phyloP scores from a whole-genome alignment of 1,140 invertebrate species.

The Daktulosphaira vitifoliae region DNA sequence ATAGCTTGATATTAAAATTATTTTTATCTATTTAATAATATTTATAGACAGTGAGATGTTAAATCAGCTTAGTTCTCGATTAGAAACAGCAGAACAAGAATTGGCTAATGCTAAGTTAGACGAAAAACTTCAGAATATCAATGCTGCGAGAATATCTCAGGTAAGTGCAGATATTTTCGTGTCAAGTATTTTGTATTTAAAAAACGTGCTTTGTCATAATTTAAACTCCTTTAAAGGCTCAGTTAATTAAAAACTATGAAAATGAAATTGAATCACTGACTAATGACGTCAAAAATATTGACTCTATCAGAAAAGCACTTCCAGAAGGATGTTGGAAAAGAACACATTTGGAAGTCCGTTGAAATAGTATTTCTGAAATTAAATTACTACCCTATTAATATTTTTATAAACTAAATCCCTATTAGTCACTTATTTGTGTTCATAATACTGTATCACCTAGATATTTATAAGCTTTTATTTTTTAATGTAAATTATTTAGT shows the following conservation, averaged over 20 bases:
- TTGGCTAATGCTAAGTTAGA: slow-evolving; percentile 67
- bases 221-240: slow-evolving; percentile 46
- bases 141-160: slow-evolving; percentile 53
- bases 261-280: slow-evolving; percentile 64
- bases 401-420: not conserved
- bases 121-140: slow-evolving; percentile 59
- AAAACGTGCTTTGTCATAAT: not conserved
- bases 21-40: too few relatives aligned
- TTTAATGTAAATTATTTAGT: too few relatives aligned
- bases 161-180: slow-evolving; percentile 36
- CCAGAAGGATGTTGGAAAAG: slow-evolving; percentile 73
- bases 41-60: slow-evolving; percentile 55
- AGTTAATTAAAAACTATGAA: slow-evolving; percentile 72
- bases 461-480: too few relatives aligned
- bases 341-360: slow-evolving; percentile 34
- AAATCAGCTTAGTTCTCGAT: slow-evolving; percentile 61
- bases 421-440: slow-evolving; percentile 21
- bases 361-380: not conserved
- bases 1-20: too few relatives aligned
- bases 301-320: slow-evolving; percentile 69
- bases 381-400: not conserved
- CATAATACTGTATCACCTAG: not conserved
- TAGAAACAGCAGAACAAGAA: slow-evolving; percentile 63
- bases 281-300: slow-evolving; percentile 76
- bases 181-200: not conserved